Percentiles rank a stretch among this genome's conserved stretches.
Conservation (phyloP, 1,140 invertebrate species). For the Alviniconcha marisindica region DNA sequence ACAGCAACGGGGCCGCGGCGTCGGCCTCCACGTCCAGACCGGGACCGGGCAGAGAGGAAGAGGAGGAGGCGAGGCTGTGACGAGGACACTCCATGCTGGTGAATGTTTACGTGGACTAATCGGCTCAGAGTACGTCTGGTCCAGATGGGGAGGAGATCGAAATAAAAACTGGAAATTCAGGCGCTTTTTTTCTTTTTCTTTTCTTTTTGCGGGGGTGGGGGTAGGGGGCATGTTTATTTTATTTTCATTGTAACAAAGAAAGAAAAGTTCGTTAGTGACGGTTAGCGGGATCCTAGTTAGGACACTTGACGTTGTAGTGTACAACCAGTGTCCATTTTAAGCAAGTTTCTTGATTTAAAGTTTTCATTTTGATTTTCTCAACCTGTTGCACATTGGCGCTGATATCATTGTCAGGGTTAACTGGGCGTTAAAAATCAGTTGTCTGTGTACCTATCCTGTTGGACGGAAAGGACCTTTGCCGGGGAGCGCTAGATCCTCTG, state of each 20-base stretch:
- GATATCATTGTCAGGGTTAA: background rate
- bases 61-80: conserved; percentile 12
- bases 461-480: background rate
- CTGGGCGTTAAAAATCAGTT: too few species aligned
- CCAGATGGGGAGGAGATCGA: too few species aligned
- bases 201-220: background rate
- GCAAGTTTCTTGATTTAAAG: too few species aligned
- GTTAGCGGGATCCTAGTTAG: too few species aligned
- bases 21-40: background rate
- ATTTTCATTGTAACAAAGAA: too few species aligned
- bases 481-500: background rate
- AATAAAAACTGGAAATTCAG: too few species aligned
- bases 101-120: background rate
- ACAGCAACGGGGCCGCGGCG: background rate
- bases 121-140: background rate
- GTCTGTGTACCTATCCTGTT: background rate
- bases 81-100: background rate
- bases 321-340: too few species aligned
- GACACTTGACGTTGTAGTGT: too few species aligned
- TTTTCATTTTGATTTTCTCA: too few species aligned
- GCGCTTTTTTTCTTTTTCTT: background rate
- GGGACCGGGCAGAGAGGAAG: background rate
- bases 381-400: too few species aligned
- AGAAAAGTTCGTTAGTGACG: too few species aligned
- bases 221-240: background rate